These are phyloP conservation scores for Drosophila grimshawi DNA, from an alignment of 1,140 invertebrate genomes.

Conservation along the genomic window DNA sequence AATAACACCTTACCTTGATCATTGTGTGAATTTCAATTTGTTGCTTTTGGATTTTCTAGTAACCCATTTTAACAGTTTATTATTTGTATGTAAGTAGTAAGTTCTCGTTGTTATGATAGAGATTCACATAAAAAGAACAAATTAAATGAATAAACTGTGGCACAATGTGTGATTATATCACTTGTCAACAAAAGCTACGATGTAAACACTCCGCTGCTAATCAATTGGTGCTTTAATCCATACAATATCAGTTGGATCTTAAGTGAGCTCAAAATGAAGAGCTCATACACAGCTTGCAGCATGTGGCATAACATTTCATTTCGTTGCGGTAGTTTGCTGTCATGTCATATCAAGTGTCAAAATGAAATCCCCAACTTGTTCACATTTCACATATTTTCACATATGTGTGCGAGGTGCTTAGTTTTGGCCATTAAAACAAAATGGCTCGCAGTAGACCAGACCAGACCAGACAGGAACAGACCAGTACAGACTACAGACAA, in stretches of 20 bases:
- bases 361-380: conserved; percentile 50
- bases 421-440: conserved; percentile 39
- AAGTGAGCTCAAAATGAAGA: background rate
- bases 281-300: conserved; percentile 2
- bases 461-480: background rate
- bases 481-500: background rate
- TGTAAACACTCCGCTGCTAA: background rate
- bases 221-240: conserved; percentile 17
- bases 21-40: background rate
- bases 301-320: conserved; percentile 38
- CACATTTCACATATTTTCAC: conserved; percentile 33
- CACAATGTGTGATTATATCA: background rate
- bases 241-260: background rate
- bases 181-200: background rate
- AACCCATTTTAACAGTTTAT: background rate
- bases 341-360: conserved; percentile 54
- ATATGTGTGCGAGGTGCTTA: conserved; percentile 37
- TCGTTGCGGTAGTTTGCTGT: conserved; percentile 31
- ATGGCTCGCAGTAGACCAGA: conserved; percentile 30
- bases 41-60: background rate
- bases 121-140: background rate
- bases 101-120: no score
- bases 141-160: background rate
- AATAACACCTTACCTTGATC: background rate
- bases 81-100: background rate